These are phyloP conservation scores for Rhinatrema bivittatum DNA, from an alignment of 2,797 vertebrate genomes.

Conservation along the genomic window DNA sequence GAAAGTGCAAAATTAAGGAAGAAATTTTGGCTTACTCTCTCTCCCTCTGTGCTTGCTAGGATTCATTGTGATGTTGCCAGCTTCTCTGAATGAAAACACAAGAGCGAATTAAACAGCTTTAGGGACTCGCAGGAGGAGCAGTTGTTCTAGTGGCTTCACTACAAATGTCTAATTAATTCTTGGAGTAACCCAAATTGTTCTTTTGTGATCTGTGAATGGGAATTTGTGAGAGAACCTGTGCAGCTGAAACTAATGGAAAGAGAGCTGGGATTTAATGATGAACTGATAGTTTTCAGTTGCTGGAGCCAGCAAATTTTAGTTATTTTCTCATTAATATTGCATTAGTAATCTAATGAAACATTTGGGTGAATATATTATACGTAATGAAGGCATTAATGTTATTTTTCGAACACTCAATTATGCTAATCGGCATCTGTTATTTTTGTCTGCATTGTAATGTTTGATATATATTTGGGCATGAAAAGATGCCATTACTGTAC, in stretches of 20 bases:
- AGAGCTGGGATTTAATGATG: conserved; percentile 44
- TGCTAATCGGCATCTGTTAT: conserved; percentile 62
- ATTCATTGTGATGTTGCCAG: conserved; percentile 50
- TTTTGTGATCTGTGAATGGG: conserved; percentile 58
- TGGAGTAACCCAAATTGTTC: conserved; percentile 58
- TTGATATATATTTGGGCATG: conserved; percentile 19
- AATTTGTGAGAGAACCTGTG: conserved; percentile 46
- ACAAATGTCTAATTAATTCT: conserved; percentile 62
- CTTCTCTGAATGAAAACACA: conserved; percentile 54
- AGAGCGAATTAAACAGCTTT: conserved; percentile 59
- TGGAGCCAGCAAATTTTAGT: conserved; percentile 40
- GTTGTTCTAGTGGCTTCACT: conserved; percentile 63
- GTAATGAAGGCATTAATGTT: conserved; percentile 63
- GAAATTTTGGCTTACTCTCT: conserved; percentile 51
- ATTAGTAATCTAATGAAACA: conserved; percentile 65
- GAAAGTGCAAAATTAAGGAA: conserved; percentile 50
- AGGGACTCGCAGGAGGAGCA: conserved; percentile 56
- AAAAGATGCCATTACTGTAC: conserved; percentile 1
- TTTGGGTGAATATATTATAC: conserved; percentile 68
- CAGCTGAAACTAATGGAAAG: conserved; percentile 40
- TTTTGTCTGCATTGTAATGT: conserved; percentile 25
- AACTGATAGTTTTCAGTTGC: conserved; percentile 41
- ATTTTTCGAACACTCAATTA: conserved; percentile 57
- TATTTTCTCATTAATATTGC: conserved; percentile 66
- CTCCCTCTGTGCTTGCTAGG: conserved; percentile 44